phyloP scores from a whole-genome alignment of 1,140 invertebrate genomes.

The Heliothis subflexa region DNA sequence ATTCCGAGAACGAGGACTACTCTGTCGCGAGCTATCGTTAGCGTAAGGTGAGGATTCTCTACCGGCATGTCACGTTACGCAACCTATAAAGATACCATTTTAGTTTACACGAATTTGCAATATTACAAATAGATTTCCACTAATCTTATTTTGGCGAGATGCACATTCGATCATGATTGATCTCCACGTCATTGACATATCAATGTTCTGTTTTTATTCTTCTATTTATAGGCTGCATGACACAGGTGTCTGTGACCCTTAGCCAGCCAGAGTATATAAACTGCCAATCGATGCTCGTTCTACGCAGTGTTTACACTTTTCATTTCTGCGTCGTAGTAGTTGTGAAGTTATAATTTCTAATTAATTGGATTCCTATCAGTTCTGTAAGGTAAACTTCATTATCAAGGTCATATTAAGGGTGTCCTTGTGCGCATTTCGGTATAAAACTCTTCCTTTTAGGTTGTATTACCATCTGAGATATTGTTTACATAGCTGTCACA shows the following conservation, averaged over 20 bases:
- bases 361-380: neutral
- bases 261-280: slow-evolving; percentile 8
- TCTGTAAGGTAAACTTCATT: neutral
- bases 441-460: too few relatives aligned
- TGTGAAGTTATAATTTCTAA: neutral
- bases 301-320: slow-evolving; percentile 25
- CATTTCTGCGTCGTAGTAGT: neutral
- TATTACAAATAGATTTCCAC: neutral
- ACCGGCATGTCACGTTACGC: slow-evolving; percentile 71
- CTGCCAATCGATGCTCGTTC: neutral
- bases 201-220: slow-evolving; percentile 1
- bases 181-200: neutral
- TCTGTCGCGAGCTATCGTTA: slow-evolving; percentile 66
- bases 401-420: neutral
- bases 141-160: neutral
- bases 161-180: slow-evolving; percentile 10
- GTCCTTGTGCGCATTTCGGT: too few relatives aligned
- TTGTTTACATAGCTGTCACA: too few relatives aligned
- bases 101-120: neutral
- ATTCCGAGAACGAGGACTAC: slow-evolving; percentile 66
- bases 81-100: slow-evolving; percentile 53
- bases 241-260: neutral
- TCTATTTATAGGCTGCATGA: slow-evolving; percentile 5
- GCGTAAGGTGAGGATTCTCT: slow-evolving; percentile 68
- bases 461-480: too few relatives aligned